Conservation (phyloP, 2,888 invertebrate species). For the Tipula unca region DNA sequence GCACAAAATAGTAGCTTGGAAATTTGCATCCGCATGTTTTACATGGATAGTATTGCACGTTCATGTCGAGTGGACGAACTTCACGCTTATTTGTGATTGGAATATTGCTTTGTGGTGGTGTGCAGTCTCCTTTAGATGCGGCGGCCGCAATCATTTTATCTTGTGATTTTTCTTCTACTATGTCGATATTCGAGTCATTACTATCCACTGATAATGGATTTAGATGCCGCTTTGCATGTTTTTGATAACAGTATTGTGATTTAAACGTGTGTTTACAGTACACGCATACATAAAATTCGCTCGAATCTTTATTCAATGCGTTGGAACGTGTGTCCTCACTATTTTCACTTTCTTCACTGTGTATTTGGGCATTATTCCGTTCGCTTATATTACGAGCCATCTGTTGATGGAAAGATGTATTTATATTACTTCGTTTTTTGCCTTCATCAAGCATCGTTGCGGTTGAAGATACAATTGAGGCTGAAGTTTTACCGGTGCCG, state of each 20-base stretch:
- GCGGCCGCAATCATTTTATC: neutral
- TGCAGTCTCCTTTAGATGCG: neutral
- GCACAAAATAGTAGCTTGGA: slow-evolving; percentile 89
- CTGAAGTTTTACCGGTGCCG: slow-evolving; percentile 22
- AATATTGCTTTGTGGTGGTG: neutral
- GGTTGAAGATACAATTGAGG: slow-evolving; percentile 31
- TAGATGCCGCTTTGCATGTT: slow-evolving; percentile 61
- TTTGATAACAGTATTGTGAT: slow-evolving; percentile 79
- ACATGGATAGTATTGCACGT: slow-evolving; percentile 87
- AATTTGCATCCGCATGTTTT: slow-evolving; percentile 89
- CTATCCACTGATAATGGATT: slow-evolving; percentile 50
- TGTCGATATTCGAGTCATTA: slow-evolving; percentile 16
- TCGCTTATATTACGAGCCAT: slow-evolving; percentile 41
- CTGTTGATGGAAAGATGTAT: slow-evolving; percentile 41
- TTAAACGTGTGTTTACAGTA: slow-evolving; percentile 74
- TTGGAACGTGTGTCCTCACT: slow-evolving; percentile 22
- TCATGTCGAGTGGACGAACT: slow-evolving; percentile 60
- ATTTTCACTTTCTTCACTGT: slow-evolving; percentile 33
- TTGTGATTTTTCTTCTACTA: slow-evolving; percentile 19
- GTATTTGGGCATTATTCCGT: slow-evolving; percentile 26
- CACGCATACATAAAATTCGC: slow-evolving; percentile 55
- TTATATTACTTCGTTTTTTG: slow-evolving; percentile 38
- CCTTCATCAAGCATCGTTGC: slow-evolving; percentile 37
- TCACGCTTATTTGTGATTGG: slow-evolving; percentile 42
- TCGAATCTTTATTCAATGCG: neutral